Evolutionary conservation across 2,797 vertebrate genomes (phyloP).

Genomic region (Bucorvus abyssinicus): DNA sequence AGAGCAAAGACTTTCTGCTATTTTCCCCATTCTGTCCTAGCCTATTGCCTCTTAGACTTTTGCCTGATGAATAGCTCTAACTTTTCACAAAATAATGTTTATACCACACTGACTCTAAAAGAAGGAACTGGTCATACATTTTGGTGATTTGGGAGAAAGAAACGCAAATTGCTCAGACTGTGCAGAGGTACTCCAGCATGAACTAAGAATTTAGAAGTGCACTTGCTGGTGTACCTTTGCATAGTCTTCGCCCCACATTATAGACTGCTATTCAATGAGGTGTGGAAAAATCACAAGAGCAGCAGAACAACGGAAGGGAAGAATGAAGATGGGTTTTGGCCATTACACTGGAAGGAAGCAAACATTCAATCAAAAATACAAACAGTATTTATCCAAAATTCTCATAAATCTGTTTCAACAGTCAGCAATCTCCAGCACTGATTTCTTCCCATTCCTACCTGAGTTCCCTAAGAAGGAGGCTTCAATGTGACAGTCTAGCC

Average conservation of each 20-base stretch:
- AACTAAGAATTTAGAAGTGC: background rate
- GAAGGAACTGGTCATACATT: background rate
- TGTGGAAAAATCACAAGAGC: background rate
- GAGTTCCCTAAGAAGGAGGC: fast-evolving
- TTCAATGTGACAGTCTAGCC: background rate
- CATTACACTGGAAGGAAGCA: background rate
- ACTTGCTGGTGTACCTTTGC: background rate
- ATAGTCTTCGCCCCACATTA: background rate
- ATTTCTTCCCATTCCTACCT: background rate
- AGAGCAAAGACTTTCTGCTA: background rate
- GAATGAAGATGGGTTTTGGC: fast-evolving
- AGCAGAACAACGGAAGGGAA: background rate
- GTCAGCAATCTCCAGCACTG: background rate
- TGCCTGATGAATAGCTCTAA: background rate
- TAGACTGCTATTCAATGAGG: background rate
- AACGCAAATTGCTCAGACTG: background rate
- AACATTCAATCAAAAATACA: background rate
- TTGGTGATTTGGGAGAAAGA: background rate
- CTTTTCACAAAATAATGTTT: background rate
- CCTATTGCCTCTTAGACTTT: fast-evolving
- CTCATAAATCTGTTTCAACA: background rate
- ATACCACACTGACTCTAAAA: background rate
- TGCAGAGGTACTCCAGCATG: background rate
- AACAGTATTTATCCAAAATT: fast-evolving
- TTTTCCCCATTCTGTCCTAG: background rate